Conservation (phyloP, 2,888 invertebrate genomes). For the Sialis fuliginosa region DNA sequence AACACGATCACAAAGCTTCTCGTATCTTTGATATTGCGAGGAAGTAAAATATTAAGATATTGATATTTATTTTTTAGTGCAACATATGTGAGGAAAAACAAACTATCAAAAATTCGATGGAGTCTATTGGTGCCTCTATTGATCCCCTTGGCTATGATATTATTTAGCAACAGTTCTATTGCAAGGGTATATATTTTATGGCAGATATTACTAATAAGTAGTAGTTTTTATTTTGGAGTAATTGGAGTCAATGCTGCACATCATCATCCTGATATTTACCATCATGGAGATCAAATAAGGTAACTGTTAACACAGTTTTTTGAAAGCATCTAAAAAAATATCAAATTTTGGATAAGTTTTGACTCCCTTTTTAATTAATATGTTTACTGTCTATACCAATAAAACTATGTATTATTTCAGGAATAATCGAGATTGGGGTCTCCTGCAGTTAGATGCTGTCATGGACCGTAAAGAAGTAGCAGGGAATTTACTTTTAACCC, state of each 20-base stretch:
- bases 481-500: slow-evolving; percentile 42
- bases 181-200: slow-evolving; percentile 29
- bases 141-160: slow-evolving; percentile 12
- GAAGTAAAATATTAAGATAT: no score
- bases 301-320: slow-evolving; percentile 21
- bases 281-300: slow-evolving; percentile 56
- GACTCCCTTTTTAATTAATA: no score
- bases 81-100: no score
- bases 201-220: slow-evolving; percentile 32
- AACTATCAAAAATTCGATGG: slow-evolving; percentile 1
- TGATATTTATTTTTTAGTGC: no score
- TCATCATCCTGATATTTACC: slow-evolving; percentile 62
- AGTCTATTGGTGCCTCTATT: slow-evolving; percentile 9
- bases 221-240: slow-evolving; percentile 39
- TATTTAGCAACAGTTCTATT: slow-evolving; percentile 17
- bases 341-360: not conserved
- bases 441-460: slow-evolving; percentile 56
- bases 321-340: not conserved
- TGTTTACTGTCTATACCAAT: not conserved
- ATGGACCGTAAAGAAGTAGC: slow-evolving; percentile 51
- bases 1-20: no score
- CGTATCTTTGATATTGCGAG: no score
- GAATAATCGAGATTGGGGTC: slow-evolving; percentile 49
- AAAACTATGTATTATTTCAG: slow-evolving; percentile 22
- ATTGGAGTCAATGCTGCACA: slow-evolving; percentile 60